Percentiles rank a stretch among this genome's conserved stretches.
Conservation (phyloP, 2,113 vertebrate species). For the Ameiurus melas region DNA sequence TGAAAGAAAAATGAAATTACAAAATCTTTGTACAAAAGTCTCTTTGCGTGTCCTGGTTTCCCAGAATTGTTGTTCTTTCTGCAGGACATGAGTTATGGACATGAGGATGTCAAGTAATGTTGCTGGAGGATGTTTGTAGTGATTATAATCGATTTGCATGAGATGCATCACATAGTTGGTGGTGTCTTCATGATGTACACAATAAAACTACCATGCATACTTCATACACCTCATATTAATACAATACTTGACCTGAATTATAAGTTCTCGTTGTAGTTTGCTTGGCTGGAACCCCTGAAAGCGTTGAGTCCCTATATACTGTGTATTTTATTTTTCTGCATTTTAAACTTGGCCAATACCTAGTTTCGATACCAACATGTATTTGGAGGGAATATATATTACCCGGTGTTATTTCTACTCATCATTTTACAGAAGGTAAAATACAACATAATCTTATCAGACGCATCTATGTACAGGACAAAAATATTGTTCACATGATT, state of each 20-base stretch:
- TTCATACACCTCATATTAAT: not conserved
- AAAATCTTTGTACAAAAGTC: not conserved
- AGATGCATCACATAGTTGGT: not conserved
- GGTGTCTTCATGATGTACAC: not conserved
- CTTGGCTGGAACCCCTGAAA: not conserved
- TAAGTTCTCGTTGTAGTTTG: not conserved
- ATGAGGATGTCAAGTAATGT: not conserved
- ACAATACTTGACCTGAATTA: not conserved
- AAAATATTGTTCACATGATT: not conserved
- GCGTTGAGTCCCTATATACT: not conserved
- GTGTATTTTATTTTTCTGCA: not conserved
- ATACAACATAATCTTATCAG: not conserved
- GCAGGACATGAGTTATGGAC: not conserved
- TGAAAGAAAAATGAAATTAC: not conserved
- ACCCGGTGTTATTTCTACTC: not conserved
- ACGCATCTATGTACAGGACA: not conserved
- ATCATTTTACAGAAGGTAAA: not conserved
- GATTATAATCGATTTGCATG: not conserved
- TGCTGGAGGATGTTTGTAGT: not conserved
- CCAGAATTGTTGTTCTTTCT: not conserved
- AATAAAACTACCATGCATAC: not conserved
- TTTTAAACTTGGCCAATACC: not conserved
- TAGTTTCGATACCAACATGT: not conserved
- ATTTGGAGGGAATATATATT: not conserved
- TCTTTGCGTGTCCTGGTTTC: not conserved